Evolutionary conservation across 2,113 vertebrate species (phyloP).

Genomic region (Silurus meridionalis): DNA sequence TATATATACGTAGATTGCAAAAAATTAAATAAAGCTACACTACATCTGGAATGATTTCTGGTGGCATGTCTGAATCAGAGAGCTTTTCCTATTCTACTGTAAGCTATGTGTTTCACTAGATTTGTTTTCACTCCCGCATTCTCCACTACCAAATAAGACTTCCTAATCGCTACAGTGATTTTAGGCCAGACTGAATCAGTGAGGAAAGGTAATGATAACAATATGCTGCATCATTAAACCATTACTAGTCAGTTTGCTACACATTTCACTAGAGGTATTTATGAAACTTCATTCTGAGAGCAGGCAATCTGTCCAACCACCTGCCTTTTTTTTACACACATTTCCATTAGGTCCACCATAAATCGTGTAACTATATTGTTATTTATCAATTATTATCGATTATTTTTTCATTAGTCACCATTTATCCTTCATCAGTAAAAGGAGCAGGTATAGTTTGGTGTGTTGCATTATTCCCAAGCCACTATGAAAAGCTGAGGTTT

Average conservation of each 20-base stretch:
- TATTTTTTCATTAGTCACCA: background rate
- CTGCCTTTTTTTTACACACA: background rate
- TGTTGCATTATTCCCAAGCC: background rate
- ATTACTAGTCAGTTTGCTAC: background rate
- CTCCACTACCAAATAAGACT: background rate
- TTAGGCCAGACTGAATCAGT: background rate
- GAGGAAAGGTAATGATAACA: background rate
- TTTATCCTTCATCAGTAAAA: background rate
- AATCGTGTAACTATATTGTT: background rate
- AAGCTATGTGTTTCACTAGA: background rate
- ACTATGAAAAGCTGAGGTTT: background rate
- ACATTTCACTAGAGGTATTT: background rate
- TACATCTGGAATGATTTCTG: background rate
- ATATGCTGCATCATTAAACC: background rate
- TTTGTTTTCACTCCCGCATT: background rate
- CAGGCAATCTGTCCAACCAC: background rate
- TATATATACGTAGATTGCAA: background rate
- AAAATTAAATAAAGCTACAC: background rate
- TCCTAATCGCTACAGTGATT: background rate
- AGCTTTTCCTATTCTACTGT: background rate
- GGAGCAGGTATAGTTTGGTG: background rate
- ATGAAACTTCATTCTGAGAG: background rate
- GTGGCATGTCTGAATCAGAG: background rate
- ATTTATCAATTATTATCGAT: background rate
- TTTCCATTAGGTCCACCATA: no score